These are phyloP conservation scores for Gymnothorax reevesii DNA, from an alignment of 2,797 vertebrate genomes.

Conservation along the genomic window DNA sequence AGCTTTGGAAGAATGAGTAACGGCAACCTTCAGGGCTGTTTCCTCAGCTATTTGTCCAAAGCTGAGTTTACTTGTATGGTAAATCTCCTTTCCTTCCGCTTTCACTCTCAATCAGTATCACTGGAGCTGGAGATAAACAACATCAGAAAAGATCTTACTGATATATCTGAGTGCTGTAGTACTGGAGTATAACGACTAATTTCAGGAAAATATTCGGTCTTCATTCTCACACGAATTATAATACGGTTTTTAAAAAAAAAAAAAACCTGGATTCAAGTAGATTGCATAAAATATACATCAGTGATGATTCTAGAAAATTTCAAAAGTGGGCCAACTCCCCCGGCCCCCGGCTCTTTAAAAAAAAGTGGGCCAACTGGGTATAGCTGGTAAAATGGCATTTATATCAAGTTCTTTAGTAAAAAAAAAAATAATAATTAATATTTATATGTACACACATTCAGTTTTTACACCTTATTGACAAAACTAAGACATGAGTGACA, in stretches of 20 bases:
- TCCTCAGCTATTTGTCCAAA: slow-evolving; percentile 59
- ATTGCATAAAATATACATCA: too few species aligned
- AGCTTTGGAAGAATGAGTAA: slow-evolving; percentile 58
- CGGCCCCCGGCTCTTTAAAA: too few species aligned
- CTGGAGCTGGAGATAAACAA: slow-evolving; percentile 8
- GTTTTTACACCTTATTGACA: too few species aligned
- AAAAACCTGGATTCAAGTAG: too few species aligned
- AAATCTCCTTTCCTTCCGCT: not conserved
- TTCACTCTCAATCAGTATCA: not conserved
- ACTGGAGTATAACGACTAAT: not conserved
- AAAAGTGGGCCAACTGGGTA: too few species aligned
- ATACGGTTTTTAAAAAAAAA: not conserved
- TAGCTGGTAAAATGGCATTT: too few species aligned
- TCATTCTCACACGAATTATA: not conserved
- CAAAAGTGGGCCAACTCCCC: too few species aligned
- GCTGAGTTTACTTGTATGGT: not conserved
- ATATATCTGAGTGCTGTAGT: not conserved
- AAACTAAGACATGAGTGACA: too few species aligned
- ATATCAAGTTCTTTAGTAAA: too few species aligned
- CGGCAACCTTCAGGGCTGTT: slow-evolving; percentile 63
- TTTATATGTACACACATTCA: too few species aligned
- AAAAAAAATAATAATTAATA: too few species aligned
- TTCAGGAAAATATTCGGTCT: not conserved
- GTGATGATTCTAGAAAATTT: too few species aligned
- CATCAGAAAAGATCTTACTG: slow-evolving; percentile 1